These are phyloP conservation scores for Acyrthosiphon pisum DNA, from an alignment of 1,140 invertebrate species.

Conservation along the genomic window DNA sequence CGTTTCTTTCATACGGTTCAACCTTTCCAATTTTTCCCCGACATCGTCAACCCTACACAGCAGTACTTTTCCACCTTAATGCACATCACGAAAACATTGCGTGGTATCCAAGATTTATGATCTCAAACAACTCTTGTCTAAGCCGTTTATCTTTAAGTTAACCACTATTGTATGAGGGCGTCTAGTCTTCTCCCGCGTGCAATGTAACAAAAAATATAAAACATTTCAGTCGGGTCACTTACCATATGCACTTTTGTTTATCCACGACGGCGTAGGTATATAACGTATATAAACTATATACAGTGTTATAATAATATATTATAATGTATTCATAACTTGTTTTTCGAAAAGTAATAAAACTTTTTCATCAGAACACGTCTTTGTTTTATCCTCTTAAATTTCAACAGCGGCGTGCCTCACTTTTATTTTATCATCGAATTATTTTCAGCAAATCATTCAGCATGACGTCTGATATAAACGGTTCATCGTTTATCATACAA, in stretches of 20 bases:
- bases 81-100: conserved; percentile 2
- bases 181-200: background rate
- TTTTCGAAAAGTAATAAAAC: conserved; percentile 1
- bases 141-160: conserved; percentile 27
- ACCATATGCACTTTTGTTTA: conserved; percentile 16
- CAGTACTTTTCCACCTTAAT: conserved; percentile 23
- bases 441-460: background rate
- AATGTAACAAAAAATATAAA: background rate
- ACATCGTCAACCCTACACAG: conserved; percentile 22
- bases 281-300: background rate
- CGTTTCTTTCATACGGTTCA: conserved; percentile 3
- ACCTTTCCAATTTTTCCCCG: conserved; percentile 17
- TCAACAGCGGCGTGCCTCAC: background rate
- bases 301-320: background rate
- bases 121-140: conserved; percentile 12
- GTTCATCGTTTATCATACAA: background rate
- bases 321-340: conserved; percentile 5
- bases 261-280: background rate
- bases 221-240: conserved; percentile 1
- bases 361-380: background rate
- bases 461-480: background rate
- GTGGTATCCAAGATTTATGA: conserved; percentile 23
- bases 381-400: background rate
- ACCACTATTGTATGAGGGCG: background rate
- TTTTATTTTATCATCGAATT: background rate